These are phyloP conservation scores for Steinernema hermaphroditum DNA, from an alignment of 2,888 invertebrate species.

Conservation along the genomic window DNA sequence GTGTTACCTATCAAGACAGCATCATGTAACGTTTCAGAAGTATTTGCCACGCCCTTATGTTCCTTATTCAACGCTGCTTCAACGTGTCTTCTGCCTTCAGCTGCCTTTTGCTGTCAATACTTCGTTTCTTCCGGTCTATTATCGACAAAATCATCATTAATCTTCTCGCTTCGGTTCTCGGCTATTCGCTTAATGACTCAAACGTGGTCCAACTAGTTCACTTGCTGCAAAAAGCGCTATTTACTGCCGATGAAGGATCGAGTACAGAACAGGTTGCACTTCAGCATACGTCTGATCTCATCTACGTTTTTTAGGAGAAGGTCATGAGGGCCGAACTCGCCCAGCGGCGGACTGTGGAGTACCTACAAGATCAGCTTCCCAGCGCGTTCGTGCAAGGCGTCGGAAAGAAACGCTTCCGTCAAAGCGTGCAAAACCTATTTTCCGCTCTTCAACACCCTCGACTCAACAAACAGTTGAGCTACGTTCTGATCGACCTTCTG, in stretches of 20 bases:
- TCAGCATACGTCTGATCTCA: too few species aligned
- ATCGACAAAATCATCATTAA: background rate
- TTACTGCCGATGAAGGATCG: constrained; percentile 44
- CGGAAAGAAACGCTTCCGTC: constrained; percentile 27
- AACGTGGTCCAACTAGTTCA: constrained; percentile 41
- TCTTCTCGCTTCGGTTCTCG: background rate
- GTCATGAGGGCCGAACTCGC: constrained; percentile 55
- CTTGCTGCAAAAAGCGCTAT: constrained; percentile 46
- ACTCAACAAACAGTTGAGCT: constrained; percentile 75
- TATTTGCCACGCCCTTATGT: constrained; percentile 1
- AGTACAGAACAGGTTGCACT: constrained; percentile 46
- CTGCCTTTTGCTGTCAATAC: background rate
- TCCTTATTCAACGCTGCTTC: constrained; percentile 26
- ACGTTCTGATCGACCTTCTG: constrained; percentile 79
- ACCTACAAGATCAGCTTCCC: constrained; percentile 43
- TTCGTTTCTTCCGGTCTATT: background rate
- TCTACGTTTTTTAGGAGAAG: constrained; percentile 46
- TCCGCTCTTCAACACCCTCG: constrained; percentile 70
- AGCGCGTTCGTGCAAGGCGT: constrained; percentile 30
- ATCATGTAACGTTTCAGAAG: constrained; percentile 4
- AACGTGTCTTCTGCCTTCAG: background rate
- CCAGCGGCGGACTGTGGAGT: constrained; percentile 52
- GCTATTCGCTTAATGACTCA: constrained; percentile 27
- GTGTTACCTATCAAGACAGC: too few species aligned
- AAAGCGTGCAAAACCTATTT: constrained; percentile 38